Evolutionary conservation across 1,140 invertebrate species (phyloP), one percentile per base, ranked within the genome.

Genomic region (Caerostris darwini): DNA sequence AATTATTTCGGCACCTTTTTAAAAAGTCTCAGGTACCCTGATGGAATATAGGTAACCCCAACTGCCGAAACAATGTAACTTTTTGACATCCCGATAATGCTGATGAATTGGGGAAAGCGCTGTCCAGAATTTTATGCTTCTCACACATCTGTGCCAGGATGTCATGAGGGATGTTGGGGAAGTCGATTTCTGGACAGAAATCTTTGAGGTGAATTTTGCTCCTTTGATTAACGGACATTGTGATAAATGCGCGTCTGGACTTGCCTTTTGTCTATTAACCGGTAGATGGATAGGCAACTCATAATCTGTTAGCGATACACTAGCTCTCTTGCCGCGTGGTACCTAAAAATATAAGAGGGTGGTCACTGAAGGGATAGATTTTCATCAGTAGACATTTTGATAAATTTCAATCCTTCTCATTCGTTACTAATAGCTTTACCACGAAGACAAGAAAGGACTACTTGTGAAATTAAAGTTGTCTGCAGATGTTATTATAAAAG

Each of bases 91-190:
- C 19, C n/a, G 57, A 17, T 61, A 87, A 10, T 17, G 50, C 7
- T 71, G 87, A 71, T 59, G 59, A 69, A 89, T 89, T 19, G 17
- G 59, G 7, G 19, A 59, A 50, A 56, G 7, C 17, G 64, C 3
- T 8, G 85, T 50, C 4, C 10, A 12, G 17, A 17, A 83, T 83
- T 92, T 92, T 92, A 82, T 92, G 90, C 90, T 54, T 58, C 54
- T 92, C 90, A 59, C 71, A 92, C 90, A 92, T 83, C 90, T 92
- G 90, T 92, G 87, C 5, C 64, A n/a, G 85, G 59, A 64, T 89
- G 53, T 59, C 50, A 89, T 69, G 82, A 56, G 82, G 56, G 54
- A 14, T 57, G 3, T 34, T 14, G 19, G 53, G 71, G 71, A 77
- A 77, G 71, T 77, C 10, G 19, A 50, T 8, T 77, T 14, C 53